Conservation (phyloP, 2,113 vertebrate species). For the Columba janthina region DNA sequence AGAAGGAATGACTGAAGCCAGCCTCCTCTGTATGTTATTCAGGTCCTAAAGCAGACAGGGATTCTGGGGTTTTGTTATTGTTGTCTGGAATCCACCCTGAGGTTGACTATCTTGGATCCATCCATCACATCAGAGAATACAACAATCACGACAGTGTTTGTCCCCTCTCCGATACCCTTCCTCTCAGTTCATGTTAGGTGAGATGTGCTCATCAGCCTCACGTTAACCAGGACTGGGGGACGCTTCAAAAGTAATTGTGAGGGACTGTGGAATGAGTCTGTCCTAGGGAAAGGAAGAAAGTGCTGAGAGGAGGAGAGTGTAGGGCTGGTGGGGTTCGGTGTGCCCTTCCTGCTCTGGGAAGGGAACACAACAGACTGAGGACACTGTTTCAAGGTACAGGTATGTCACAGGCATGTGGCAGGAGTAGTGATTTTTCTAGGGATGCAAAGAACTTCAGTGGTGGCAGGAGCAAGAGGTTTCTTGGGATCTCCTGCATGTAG, state of each 20-base stretch:
- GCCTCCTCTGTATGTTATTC: not conserved
- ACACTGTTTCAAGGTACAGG: rapidly evolving
- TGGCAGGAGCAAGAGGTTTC: not conserved
- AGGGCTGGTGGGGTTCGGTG: not conserved
- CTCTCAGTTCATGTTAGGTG: not conserved
- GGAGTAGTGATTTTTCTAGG: not conserved
- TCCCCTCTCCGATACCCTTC: not conserved
- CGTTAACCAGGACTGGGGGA: not conserved
- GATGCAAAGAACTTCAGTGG: not conserved
- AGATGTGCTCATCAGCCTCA: not conserved
- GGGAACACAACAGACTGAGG: not conserved
- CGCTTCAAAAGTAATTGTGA: not conserved
- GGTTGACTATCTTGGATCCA: not conserved
- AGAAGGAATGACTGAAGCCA: not conserved
- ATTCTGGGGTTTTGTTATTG: not conserved
- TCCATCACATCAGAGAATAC: not conserved
- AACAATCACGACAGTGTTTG: not conserved
- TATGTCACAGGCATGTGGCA: rapidly evolving
- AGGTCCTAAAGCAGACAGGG: not conserved
- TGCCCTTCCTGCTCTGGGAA: not conserved
- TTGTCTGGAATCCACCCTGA: rapidly evolving
- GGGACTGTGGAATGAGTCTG: not conserved
- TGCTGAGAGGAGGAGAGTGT: not conserved
- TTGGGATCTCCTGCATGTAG: not conserved
- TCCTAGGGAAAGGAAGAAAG: not conserved